phyloP scores from a whole-genome alignment of 53 echinoderm and acorn worm genomes.

The Paelopatides confundens region DNA sequence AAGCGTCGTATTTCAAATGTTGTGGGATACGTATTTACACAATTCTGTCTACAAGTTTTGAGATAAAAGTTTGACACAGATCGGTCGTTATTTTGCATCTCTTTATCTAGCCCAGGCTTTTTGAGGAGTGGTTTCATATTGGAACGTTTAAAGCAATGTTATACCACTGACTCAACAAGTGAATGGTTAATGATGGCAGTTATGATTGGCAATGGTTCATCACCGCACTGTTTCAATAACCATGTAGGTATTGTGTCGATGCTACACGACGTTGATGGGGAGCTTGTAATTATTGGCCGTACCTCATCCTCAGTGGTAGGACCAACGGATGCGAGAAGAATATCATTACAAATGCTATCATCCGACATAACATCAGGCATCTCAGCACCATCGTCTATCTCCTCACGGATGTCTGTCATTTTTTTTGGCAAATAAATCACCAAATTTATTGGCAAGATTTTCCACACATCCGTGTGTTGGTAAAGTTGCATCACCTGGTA shows the following conservation, averaged over 20 bases:
- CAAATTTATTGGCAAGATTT: too few relatives aligned
- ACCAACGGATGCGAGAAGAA: background rate
- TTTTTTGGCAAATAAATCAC: too few relatives aligned
- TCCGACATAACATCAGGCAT: background rate
- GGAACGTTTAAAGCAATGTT: constrained; percentile 5
- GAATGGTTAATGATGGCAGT: constrained; percentile 42
- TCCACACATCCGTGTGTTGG: too few relatives aligned
- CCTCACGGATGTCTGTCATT: background rate
- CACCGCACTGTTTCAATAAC: constrained; percentile 5
- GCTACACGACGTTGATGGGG: constrained; percentile 1
- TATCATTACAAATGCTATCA: background rate
- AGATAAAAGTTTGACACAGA: constrained; percentile 30
- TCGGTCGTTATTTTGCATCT: constrained; percentile 3
- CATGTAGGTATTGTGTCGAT: constrained; percentile 39
- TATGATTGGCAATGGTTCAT: constrained; percentile 34
- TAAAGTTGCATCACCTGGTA: too few relatives aligned
- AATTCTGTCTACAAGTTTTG: constrained; percentile 24
- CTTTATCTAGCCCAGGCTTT: constrained; percentile 24
- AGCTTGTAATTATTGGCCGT: background rate
- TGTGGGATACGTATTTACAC: background rate
- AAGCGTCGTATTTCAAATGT: constrained; percentile 20
- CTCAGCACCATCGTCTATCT: background rate
- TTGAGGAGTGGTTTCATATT: constrained; percentile 31
- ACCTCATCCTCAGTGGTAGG: constrained; percentile 34
- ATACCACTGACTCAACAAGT: constrained; percentile 7